A percentile compares a stretch with the other conserved stretches of the same genome.
Conservation (phyloP, 1,140 invertebrate species). For the Procambarus clarkii region DNA sequence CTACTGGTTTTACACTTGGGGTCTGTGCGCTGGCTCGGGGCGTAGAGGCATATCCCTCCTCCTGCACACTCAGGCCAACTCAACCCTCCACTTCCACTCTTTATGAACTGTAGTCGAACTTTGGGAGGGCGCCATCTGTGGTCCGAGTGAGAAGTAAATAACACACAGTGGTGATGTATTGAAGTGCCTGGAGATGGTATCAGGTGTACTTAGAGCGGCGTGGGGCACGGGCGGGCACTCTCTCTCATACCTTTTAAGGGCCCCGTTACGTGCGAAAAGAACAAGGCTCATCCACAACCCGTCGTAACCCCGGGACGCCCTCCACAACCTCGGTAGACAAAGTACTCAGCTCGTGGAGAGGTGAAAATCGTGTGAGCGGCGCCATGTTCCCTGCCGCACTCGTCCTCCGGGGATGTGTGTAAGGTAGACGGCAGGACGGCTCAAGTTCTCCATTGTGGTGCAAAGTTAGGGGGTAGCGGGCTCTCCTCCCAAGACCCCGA, state of each 20-base stretch:
- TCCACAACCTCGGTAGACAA: background rate
- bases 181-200: slow-evolving; percentile 67
- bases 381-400: background rate
- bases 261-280: slow-evolving; percentile 60
- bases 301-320: slow-evolving; percentile 32
- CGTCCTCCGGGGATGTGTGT: background rate
- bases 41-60: slow-evolving; percentile 35
- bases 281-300: slow-evolving; percentile 21
- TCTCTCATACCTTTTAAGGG: slow-evolving; percentile 65
- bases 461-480: slow-evolving; percentile 12
- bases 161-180: slow-evolving; percentile 67
- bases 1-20: slow-evolving; percentile 68
- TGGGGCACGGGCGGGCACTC: slow-evolving; percentile 51
- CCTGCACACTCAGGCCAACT: background rate
- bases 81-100: background rate
- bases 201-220: slow-evolving; percentile 66
- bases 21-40: background rate
- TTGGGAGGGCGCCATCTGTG: background rate
- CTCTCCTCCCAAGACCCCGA: background rate
- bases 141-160: slow-evolving; percentile 48
- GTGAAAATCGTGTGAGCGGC: background rate
- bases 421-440: slow-evolving; percentile 16
- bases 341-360: background rate
- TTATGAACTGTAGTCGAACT: slow-evolving; percentile 9
- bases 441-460: slow-evolving; percentile 33